These are phyloP conservation scores for Mionectes olivaceus DNA, from an alignment of 2,797 vertebrate genomes.

Conservation along the genomic window DNA sequence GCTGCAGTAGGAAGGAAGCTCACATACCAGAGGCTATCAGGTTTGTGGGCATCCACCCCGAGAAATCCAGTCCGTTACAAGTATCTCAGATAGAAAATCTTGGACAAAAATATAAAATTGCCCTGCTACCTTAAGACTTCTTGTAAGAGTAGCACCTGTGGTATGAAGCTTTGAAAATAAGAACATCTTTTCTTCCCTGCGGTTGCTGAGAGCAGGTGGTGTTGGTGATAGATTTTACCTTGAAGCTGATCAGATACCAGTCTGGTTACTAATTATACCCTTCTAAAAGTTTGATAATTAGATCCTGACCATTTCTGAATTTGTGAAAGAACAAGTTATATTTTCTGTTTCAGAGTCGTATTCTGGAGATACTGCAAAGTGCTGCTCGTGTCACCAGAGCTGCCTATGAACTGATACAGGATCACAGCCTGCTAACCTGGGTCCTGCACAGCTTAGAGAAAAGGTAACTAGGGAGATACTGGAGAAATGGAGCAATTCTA, in stretches of 20 bases:
- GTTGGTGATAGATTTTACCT: neutral
- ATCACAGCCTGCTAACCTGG: constrained; percentile 90
- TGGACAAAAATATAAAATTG: neutral
- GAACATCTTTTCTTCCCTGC: neutral
- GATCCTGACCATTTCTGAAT: neutral
- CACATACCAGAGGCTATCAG: neutral
- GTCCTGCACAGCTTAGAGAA: constrained; percentile 83
- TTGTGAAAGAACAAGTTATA: neutral
- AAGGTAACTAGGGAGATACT: constrained; percentile 74
- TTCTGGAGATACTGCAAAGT: constrained; percentile 85
- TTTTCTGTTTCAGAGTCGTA: constrained; percentile 79
- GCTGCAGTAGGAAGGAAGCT: neutral
- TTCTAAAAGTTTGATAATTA: neutral
- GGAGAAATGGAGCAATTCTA: neutral
- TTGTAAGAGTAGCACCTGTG: neutral
- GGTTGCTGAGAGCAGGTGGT: neutral
- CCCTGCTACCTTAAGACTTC: neutral
- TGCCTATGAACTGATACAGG: constrained; percentile 87
- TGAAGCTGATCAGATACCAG: neutral
- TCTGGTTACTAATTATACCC: neutral
- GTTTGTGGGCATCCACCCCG: neutral
- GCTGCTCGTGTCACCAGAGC: constrained; percentile 83
- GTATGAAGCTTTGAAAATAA: neutral
- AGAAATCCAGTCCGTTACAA: neutral
- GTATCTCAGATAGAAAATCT: neutral